Evolutionary conservation across 2,888 invertebrate genomes (phyloP), one percentile per base, ranked within the genome.

Genomic region (Mamestra brassicae): DNA sequence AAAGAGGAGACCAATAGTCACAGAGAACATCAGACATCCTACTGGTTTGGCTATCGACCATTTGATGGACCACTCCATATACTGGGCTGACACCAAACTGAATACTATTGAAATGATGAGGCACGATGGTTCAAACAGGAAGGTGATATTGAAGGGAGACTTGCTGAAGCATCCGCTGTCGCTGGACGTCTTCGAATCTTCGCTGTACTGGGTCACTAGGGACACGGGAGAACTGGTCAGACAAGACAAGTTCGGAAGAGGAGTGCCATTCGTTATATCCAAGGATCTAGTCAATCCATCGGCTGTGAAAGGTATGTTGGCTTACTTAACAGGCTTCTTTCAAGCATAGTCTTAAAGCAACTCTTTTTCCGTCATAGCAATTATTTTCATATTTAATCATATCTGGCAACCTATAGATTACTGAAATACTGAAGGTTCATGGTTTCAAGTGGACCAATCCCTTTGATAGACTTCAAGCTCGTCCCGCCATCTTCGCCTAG

Each of bases 201-300:
- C 98, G 78, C 92, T 99, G 86, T 99, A 98, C 95, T 99, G 99
- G 99, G 97, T 98, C n/a, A 98, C 99, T 0, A 97, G 98, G 73
- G 98, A 98, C 88, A 97, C 98, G 0, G 99, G 99, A 1, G 98
- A 99, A 90, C 96, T 99, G 8, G 97, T 98, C 66, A 97, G 97
- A 42, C 99, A 99, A 93, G 99, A 99, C 93, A 99, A 99, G 96
- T 99, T 99, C 95, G 99, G 99, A 0, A 97, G 99, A 67, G 99
- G 99, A 15, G 98, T 99, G 80, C 98, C 98, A 58, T 98, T 98
- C 64, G 97, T 97, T 2, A 97, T 99, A 38, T 98, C 98, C 79
- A 98, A 97, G 87, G 98, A 99, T 90, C 97, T 99, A 76, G 97
- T 98, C 85, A 98, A 98, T 92, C 98, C 99, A 0, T 98, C 98